Base-by-base conservation (phyloP, 2,113 vertebrate genomes). In the Cygnus buccinator region DNA sequence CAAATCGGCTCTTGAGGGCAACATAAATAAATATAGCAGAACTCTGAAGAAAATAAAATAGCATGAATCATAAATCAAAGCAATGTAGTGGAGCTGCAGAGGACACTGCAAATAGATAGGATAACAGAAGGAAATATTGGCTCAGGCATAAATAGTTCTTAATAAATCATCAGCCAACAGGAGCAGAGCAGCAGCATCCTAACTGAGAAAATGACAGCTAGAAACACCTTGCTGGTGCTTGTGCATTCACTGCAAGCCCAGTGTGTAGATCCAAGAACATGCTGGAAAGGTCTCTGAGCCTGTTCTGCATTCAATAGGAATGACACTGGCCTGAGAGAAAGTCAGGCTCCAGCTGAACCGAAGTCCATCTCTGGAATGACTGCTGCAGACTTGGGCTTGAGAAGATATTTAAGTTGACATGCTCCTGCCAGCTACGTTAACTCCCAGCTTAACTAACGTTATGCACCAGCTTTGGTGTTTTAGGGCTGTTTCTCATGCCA, bases 41-140 rank as follows among this genome's bases (percentile, higher is more conserved):
- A 83, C 85, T 58, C 86, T 2, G 75, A 94, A 73, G 79, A 87
- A 96, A 97, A 95, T 82, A 87, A 96, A 95, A 87, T 54, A 67
- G 46, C 63, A 10, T 54, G 94, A 95, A 90, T 94, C 95, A 96
- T 97, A 95, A 88, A 97, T 97, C 95, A 97, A 78, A 90, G 76
- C 63, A 29, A 22, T 3, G 20, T 22, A 74, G 82, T 84, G 35
- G 76, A 83, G 84, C 91, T 92, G 94, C 84, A 89, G 82, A 94
- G 93, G 95, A 94, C 94, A 91, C 73, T 54, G 41, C 84, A 87
- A 96, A 93, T 62, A 90, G 93, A 97, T 82, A 89, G 95, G 84
- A 82, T 62, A 96, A 94, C 95, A 95, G 97, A 94, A 88, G 94
- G 95, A 97, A 97, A 96, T 97, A 94, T 90, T 95, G 95, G 92